Evolutionary conservation across 2,797 vertebrate species (phyloP).

Genomic region (Tympanoctomys barrerae): DNA sequence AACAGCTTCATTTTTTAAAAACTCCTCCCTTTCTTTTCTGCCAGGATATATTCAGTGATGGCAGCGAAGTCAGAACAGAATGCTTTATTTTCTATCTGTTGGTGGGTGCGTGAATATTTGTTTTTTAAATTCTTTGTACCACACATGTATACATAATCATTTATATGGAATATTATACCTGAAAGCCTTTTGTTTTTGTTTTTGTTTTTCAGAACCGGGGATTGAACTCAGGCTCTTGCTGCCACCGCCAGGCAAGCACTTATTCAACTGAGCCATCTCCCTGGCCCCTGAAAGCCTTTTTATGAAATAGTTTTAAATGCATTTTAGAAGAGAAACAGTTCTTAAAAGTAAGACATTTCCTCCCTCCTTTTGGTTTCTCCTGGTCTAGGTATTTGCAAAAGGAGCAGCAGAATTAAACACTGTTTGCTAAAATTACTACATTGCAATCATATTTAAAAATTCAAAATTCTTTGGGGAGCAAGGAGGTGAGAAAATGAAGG

Average conservation of each 20-base stretch:
- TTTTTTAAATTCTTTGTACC: slow-evolving; percentile 2
- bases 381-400: not conserved
- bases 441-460: not conserved
- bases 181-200: not conserved
- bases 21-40: slow-evolving; percentile 36
- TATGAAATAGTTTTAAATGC: not conserved
- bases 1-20: slow-evolving; percentile 46
- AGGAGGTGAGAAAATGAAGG: not conserved
- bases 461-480: not conserved
- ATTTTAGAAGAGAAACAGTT: not conserved
- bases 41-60: slow-evolving; percentile 57
- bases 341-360: not conserved
- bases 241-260: too few species aligned
- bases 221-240: too few species aligned
- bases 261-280: too few species aligned
- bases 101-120: not conserved
- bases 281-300: not conserved
- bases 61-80: slow-evolving; percentile 3
- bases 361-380: not conserved
- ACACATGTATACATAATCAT: not conserved
- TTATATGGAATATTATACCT: not conserved
- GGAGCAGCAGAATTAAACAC: not conserved
- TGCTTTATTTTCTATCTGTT: not conserved
- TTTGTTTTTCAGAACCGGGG: too few species aligned
- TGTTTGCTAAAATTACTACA: slow-evolving; percentile 6